phyloP scores from a whole-genome alignment of 2,113 vertebrate genomes.

The Daboia siamensis region DNA sequence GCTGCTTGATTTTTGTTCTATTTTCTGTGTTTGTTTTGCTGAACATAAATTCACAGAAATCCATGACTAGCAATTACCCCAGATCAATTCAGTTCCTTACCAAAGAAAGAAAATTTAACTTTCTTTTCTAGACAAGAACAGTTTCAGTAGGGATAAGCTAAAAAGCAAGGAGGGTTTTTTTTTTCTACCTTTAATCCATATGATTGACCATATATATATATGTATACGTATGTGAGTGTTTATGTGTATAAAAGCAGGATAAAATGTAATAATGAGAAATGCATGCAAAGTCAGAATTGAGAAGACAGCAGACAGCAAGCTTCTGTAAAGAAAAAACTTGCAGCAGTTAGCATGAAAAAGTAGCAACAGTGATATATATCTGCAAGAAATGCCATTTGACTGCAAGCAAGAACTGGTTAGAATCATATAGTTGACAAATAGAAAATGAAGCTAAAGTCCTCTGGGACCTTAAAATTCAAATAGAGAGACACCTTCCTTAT shows the following conservation, averaged over 20 bases:
- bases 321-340: neutral
- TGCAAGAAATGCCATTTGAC: neutral
- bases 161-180: neutral
- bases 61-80: conserved; percentile 22
- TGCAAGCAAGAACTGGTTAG: neutral
- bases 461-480: neutral
- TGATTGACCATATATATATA: neutral
- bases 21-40: neutral
- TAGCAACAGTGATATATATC: neutral
- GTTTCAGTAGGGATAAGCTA: neutral
- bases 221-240: neutral
- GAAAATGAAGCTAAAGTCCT: neutral
- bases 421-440: neutral
- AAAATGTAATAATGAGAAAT: neutral
- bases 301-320: neutral
- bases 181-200: neutral
- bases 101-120: neutral
- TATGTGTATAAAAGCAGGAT: neutral
- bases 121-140: neutral
- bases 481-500: neutral
- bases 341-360: neutral
- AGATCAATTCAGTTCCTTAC: conserved; percentile 19
- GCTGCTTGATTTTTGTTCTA: conserved; percentile 18
- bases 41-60: conserved; percentile 17
- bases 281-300: neutral